phyloP scores from a whole-genome alignment of 1,140 invertebrate species.

The Alviniconcha marisindica region DNA sequence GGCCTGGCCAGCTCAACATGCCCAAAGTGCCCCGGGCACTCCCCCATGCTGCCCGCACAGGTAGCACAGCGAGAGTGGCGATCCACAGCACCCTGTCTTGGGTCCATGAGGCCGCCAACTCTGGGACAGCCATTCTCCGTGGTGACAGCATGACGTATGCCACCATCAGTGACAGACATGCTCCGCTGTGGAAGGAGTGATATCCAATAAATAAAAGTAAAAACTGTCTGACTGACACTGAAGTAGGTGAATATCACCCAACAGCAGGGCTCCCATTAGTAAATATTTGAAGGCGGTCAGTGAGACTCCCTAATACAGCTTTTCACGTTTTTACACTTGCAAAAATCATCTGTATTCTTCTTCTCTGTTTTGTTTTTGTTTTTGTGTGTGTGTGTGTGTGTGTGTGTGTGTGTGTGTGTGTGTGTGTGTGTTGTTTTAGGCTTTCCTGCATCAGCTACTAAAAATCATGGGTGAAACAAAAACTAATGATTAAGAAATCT shows the following conservation, averaged over 20 bases:
- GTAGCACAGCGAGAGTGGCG: conserved; percentile 93
- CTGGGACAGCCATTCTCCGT: conserved; percentile 99
- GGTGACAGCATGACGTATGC: conserved; percentile 97
- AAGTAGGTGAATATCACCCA: neutral
- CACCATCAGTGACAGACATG: conserved; percentile 90
- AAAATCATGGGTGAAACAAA: too few relatives aligned
- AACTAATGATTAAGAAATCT: too few relatives aligned
- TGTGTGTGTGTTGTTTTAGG: conserved; percentile 11
- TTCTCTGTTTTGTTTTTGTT: neutral
- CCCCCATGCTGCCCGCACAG: conserved; percentile 97
- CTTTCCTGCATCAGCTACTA: too few relatives aligned
- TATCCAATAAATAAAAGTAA: too few relatives aligned
- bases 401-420: neutral
- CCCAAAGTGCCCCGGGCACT: conserved; percentile 99
- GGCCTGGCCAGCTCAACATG: conserved; percentile 99
- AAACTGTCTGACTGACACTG: neutral
- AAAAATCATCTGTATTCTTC: neutral
- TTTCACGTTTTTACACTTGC: neutral
- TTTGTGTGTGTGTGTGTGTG: neutral
- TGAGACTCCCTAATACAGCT: neutral
- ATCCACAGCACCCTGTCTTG: conserved; percentile 98
- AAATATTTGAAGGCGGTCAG: neutral
- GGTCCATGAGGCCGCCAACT: conserved; percentile 98
- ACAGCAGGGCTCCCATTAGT: neutral
- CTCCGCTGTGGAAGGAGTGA: conserved; percentile 82